Base-by-base conservation (phyloP, 2,888 invertebrate species). In the Parascotia fuliginaria region DNA sequence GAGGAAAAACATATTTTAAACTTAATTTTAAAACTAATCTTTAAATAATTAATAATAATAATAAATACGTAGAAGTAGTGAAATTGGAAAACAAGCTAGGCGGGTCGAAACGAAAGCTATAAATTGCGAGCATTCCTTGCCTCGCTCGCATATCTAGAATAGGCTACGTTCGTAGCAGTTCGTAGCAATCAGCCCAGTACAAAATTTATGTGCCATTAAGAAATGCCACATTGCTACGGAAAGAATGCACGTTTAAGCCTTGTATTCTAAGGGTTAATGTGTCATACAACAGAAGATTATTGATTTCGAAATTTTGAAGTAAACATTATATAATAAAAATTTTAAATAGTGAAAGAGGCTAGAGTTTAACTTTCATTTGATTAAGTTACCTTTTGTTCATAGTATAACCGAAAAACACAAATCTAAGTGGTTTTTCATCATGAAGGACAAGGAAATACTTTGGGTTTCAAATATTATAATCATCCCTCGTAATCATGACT, bases 141-240 rank as follows among this genome's bases (percentile, higher is more conserved):
- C 44, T 19, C 34, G n/a, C n/a, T 19, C 37, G 28, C 43, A 52
- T 42, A 45, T 55, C 60, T 63, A 55, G 52, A 42, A 29, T 9
- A 28, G 9, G 44, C 58, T 57, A 66, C 55, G 36, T 19, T 50
- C 49, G 67, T 57, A 52, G 70, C 55, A 32, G 27, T 28, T 32
- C 40, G 55, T 66, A 70, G 68, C 24, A 24, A 9, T 9, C 24
- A 54, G 51, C 46, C 33, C 36, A 43, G 24, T 60, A 47, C 34
- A 37, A 22, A 48, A 56, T 52, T 40, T 36, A 49, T 48, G 36
- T 50, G 29, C 43, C 33, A 43, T 52, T 50, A 52, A 9, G 34
- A 46, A 55, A 55, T 67, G 19, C 42, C 44, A 43, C 13, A 41
- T 36, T 34, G 34, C 14, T 45, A 40, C 16, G 37, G 3, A 13